A percentile compares a stretch with the other conserved stretches of the same genome.
These are phyloP conservation scores for Sarcophaga carnaria DNA, from an alignment of 2,888 invertebrate species.

Conservation along the genomic window DNA sequence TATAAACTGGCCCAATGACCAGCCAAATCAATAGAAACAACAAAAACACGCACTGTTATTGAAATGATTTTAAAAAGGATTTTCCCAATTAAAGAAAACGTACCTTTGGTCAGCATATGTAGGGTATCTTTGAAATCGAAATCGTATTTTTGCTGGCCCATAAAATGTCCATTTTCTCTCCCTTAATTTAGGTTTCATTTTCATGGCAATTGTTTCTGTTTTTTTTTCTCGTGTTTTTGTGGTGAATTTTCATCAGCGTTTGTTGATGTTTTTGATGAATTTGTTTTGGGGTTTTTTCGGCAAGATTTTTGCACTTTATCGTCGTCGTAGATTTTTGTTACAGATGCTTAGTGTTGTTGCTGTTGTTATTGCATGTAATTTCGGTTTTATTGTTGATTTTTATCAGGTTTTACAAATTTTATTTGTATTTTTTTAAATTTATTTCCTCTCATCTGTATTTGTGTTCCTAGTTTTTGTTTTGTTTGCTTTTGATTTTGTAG, in stretches of 20 bases:
- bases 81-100: too few species aligned
- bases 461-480: not conserved
- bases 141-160: not conserved
- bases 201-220: not conserved
- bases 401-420: constrained; percentile 36
- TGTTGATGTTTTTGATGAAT: constrained; percentile 40
- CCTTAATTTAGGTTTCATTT: constrained; percentile 40
- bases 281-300: not conserved
- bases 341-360: not conserved
- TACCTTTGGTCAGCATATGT: too few species aligned
- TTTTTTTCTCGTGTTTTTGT: not conserved
- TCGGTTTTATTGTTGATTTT: constrained; percentile 54
- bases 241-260: not conserved
- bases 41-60: too few species aligned
- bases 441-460: constrained; percentile 7
- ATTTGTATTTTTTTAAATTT: constrained; percentile 46
- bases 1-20: too few species aligned
- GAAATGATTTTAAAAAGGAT: too few species aligned
- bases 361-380: constrained; percentile 18
- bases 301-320: not conserved
- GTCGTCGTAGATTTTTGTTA: not conserved
- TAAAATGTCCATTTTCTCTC: constrained; percentile 3
- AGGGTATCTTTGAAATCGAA: too few species aligned
- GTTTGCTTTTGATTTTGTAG: not conserved
- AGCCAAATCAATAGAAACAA: too few species aligned